Evolutionary conservation across 2,888 invertebrate species (phyloP).

Genomic region (Rhorus exstirpatorius): DNA sequence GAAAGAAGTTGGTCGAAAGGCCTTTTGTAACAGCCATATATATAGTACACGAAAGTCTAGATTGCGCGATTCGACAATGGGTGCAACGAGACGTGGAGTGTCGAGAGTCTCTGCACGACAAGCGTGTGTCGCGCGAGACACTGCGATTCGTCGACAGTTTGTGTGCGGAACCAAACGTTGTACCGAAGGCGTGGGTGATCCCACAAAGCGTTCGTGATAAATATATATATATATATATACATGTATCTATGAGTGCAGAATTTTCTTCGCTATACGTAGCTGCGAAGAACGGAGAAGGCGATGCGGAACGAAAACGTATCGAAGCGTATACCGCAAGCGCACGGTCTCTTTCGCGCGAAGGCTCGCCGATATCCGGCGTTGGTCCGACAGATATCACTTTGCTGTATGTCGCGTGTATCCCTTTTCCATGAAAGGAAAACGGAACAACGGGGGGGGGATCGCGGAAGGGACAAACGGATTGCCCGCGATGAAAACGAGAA

Average conservation of each 20-base stretch:
- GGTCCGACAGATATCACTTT: slow-evolving; percentile 48
- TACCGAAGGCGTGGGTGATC: slow-evolving; percentile 15
- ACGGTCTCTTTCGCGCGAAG: slow-evolving; percentile 66
- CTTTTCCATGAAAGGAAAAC: slow-evolving; percentile 14
- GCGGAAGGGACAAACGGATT: slow-evolving; percentile 17
- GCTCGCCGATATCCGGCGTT: slow-evolving; percentile 70
- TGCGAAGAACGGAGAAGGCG: slow-evolving; percentile 59
- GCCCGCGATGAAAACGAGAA: slow-evolving; percentile 7
- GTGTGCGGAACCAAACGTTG: slow-evolving; percentile 42
- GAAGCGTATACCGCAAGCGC: slow-evolving; percentile 56
- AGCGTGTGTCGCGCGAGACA: neutral
- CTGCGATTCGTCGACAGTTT: slow-evolving; percentile 23
- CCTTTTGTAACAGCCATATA: neutral
- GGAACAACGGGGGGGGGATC: neutral
- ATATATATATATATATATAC: slow-evolving; percentile 11
- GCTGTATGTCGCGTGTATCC: neutral
- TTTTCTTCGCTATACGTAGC: slow-evolving; percentile 2
- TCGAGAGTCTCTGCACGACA: slow-evolving; percentile 47
- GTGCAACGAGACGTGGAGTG: slow-evolving; percentile 67
- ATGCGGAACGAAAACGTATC: slow-evolving; percentile 76
- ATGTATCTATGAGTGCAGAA: neutral
- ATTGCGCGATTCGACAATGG: slow-evolving; percentile 64
- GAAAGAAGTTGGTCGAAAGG: neutral
- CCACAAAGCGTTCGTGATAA: slow-evolving; percentile 1
- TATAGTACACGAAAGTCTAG: slow-evolving; percentile 11